phyloP scores from a whole-genome alignment of 2,888 invertebrate genomes.

The Caenorhabditis sp. region DNA sequence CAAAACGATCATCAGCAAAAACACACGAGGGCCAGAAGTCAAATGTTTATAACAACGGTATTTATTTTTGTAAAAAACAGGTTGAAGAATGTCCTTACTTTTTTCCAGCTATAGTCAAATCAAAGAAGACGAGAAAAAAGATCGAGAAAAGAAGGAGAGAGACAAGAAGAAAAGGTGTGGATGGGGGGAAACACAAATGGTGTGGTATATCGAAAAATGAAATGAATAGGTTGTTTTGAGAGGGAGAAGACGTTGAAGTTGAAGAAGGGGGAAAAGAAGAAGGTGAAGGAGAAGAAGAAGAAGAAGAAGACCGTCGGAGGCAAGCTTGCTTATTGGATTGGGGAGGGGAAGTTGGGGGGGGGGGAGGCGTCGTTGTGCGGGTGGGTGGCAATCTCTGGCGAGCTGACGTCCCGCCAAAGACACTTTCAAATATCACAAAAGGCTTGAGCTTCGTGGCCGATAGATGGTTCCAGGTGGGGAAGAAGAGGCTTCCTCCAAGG shows the following conservation, averaged over 20 bases:
- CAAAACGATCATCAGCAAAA: neutral
- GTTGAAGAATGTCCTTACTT: neutral
- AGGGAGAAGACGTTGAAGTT: no score
- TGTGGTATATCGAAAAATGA: neutral
- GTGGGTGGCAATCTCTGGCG: constrained; percentile 2
- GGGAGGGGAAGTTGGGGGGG: neutral
- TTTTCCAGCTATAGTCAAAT: neutral
- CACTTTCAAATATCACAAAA: constrained; percentile 48
- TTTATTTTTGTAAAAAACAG: constrained; percentile 4
- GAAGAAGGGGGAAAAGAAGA: constrained; percentile 26
- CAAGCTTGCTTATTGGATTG: constrained; percentile 49
- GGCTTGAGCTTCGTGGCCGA: constrained; percentile 60
- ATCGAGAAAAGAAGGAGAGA: neutral
- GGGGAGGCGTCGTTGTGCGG: constrained; percentile 38
- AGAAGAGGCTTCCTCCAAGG: neutral
- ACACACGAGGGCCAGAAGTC: no score
- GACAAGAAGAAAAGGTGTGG: neutral
- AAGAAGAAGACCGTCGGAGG: constrained; percentile 20
- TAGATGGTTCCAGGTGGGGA: constrained; percentile 23
- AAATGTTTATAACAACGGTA: neutral
- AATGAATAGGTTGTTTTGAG: constrained; percentile 17
- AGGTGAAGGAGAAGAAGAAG: no score
- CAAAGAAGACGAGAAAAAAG: neutral
- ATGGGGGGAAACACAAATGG: neutral
- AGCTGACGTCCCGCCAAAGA: constrained; percentile 10